phyloP scores from a whole-genome alignment of 64 coral and sea anemone species.

The Porites australiensis region DNA sequence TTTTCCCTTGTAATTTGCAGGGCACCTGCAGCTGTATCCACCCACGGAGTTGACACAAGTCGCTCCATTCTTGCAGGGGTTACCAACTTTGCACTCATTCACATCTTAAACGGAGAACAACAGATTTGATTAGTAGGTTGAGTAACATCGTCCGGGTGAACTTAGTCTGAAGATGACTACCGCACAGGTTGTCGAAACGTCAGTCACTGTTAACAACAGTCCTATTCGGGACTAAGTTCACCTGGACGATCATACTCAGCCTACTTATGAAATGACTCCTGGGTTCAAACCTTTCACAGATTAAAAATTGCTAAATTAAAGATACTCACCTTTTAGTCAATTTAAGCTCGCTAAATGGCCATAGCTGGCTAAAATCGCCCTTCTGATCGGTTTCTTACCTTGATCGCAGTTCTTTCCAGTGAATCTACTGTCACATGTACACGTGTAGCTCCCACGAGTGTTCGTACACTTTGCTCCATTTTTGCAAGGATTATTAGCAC shows the following conservation, averaged over 20 bases:
- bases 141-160: too few relatives aligned
- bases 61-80: conserved; percentile 36
- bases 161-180: too few relatives aligned
- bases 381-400: not conserved
- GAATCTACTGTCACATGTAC: conserved; percentile 26
- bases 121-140: too few relatives aligned
- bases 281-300: too few relatives aligned
- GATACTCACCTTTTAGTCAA: too few relatives aligned
- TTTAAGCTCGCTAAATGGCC: not conserved
- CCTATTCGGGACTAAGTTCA: too few relatives aligned
- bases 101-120: not conserved
- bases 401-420: conserved; percentile 56
- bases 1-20: conserved; percentile 31
- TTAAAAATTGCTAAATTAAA: too few relatives aligned
- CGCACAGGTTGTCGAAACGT: too few relatives aligned
- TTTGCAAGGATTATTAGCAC: conserved; percentile 41
- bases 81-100: conserved; percentile 10
- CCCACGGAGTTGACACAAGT: conserved; percentile 20
- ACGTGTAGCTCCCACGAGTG: conserved; percentile 28
- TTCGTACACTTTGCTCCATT: conserved; percentile 58
- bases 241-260: too few relatives aligned
- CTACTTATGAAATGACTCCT: too few relatives aligned
- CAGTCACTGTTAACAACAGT: too few relatives aligned
- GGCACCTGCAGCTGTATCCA: conserved; percentile 29
- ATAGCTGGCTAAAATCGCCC: too few relatives aligned